Conservation (phyloP, 2,113 vertebrate species). For the Ornithorhynchus anatinus region DNA sequence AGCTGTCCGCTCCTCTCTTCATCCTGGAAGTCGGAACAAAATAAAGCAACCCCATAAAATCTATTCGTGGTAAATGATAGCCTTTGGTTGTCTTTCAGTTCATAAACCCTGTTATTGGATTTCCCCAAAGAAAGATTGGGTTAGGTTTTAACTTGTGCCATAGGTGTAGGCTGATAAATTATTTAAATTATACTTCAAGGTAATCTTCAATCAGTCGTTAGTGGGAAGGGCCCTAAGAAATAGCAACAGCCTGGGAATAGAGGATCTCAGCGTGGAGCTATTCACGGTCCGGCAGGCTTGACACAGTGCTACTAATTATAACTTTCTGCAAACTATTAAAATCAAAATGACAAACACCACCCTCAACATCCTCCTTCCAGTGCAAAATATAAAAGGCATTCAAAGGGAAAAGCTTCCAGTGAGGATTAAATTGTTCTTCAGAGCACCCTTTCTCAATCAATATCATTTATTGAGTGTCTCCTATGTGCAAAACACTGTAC, state of each 20-base stretch:
- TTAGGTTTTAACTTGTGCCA: conserved; percentile 23
- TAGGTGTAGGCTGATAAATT: conserved; percentile 26
- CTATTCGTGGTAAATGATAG: conserved; percentile 41
- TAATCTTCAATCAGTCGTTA: conserved; percentile 11
- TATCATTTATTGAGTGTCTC: no score
- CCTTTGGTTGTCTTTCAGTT: conserved; percentile 39
- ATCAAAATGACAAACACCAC: background rate
- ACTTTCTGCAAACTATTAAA: background rate
- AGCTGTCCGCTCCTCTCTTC: conserved; percentile 43
- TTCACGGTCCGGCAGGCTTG: background rate
- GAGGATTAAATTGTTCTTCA: no score
- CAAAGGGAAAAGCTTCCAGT: background rate
- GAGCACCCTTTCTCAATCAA: no score
- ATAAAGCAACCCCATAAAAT: conserved; percentile 62
- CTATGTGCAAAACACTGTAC: no score
- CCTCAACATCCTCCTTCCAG: background rate
- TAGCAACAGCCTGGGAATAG: background rate
- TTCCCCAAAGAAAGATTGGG: conserved; percentile 42
- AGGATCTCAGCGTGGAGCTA: background rate
- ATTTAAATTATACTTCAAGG: conserved; percentile 48
- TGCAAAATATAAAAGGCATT: background rate
- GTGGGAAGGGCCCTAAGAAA: conserved; percentile 21
- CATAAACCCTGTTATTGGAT: background rate
- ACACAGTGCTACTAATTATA: background rate
- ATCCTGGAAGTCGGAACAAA: conserved; percentile 46